Percentiles rank a stretch among this genome's conserved stretches.
phyloP scores from a whole-genome alignment of 1,140 invertebrate species.

The Saccostrea echinata region DNA sequence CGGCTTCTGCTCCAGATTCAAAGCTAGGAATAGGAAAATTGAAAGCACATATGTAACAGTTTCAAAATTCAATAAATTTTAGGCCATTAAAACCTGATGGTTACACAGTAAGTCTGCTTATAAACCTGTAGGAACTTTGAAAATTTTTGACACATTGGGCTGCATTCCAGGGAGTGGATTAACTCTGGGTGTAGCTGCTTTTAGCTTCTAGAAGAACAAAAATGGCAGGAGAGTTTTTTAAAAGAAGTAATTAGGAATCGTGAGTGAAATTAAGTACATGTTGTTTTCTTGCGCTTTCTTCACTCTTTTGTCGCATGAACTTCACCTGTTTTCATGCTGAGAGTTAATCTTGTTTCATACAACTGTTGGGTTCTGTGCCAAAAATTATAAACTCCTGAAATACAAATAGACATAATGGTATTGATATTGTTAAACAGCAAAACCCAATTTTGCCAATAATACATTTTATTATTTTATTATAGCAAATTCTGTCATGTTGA shows the following conservation, averaged over 20 bases:
- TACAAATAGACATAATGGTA: not conserved
- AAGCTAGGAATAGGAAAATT: not conserved
- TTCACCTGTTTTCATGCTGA: not conserved
- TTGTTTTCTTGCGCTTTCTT: not conserved
- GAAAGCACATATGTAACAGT: not conserved
- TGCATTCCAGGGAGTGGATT: not conserved
- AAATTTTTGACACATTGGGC: conserved; percentile 30
- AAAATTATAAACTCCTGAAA: not conserved
- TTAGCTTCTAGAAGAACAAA: not conserved
- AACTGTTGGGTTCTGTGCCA: too few relatives aligned
- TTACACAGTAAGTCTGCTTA: not conserved
- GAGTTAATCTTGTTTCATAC: not conserved
- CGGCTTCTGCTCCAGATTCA: too few relatives aligned
- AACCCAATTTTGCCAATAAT: not conserved
- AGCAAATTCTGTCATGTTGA: conserved; percentile 1
- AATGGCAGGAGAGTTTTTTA: not conserved
- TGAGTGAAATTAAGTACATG: not conserved
- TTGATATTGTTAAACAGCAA: not conserved
- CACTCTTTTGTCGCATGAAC: not conserved
- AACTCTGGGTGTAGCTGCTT: not conserved
- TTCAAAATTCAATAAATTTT: not conserved
- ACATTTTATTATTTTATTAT: not conserved
- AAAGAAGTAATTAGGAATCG: not conserved
- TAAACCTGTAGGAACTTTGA: not conserved
- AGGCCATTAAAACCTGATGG: not conserved